Evolutionary conservation across 2,797 vertebrate species (phyloP), one percentile per base, ranked within the genome.

Genomic region (Bryconaethiops microstoma): DNA sequence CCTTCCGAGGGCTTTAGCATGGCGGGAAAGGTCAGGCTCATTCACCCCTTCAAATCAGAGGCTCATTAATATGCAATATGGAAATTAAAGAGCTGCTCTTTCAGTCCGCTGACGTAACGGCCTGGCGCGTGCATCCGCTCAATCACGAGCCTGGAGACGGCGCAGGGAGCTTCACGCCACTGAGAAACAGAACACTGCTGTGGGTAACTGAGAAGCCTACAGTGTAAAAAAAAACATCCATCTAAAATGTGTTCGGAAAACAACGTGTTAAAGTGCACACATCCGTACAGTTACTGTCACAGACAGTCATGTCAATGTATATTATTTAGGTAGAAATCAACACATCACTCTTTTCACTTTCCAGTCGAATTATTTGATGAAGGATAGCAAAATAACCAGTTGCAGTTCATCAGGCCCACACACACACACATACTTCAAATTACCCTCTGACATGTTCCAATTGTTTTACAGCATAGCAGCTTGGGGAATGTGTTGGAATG

Each of bases 21-120:
- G 59, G 86, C 71, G 76, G 65, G n/a, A 90, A 90, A 93, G 92
- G 92, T 92, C 90, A 91, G 52, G 19, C 85, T 88, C 80, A 81
- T 91, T 86, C 88, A 85, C 83, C 84, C 85, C 77, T 0, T 86
- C 85, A 89, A 91, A 93, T 93, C 88, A 92, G 88, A 88, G 78
- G 79, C 72, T 88, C 83, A 90, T 93, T 90, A 92, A 79, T 86
- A 85, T 86, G 80, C 85, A 78, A 86, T 88, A 90, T 90, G 86
- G 88, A 91, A 92, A 92, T 90, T 76, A 71, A 70, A 83, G 77
- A 59, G 78, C 71, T 52, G 57, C 85, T 82, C 84, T 78, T 54
- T 80, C 83, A 57, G 59, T 48, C 50, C 55, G 54, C 50, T 83
- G 76, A 76, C 42, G 48, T 73, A 60, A 60, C 19, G 3, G 8